phyloP scores from a whole-genome alignment of 2,113 vertebrate genomes.

The Theristicus caerulescens region DNA sequence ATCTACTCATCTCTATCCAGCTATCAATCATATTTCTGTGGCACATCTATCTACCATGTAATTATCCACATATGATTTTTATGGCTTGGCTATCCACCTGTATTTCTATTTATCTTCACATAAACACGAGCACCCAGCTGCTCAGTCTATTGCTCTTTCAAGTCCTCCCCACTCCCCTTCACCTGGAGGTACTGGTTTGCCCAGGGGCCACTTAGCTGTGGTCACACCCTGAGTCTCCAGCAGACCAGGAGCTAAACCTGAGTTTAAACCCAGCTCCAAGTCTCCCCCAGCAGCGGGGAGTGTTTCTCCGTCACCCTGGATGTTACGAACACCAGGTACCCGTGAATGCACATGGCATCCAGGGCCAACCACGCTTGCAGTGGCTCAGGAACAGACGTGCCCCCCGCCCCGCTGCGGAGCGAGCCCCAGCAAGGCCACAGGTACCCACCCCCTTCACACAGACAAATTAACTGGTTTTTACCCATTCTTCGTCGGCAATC shows the following conservation, averaged over 20 bases:
- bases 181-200: not conserved
- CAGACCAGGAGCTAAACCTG: not conserved
- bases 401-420: accelerated
- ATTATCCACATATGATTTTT: not conserved
- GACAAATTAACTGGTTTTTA: not conserved
- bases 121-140: not conserved
- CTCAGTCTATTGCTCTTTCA: not conserved
- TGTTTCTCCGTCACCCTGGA: not conserved
- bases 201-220: not conserved
- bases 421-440: not conserved
- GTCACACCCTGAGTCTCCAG: not conserved
- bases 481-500: not conserved
- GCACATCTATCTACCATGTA: not conserved
- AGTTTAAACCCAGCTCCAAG: not conserved
- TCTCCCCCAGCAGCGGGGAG: not conserved
- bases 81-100: not conserved
- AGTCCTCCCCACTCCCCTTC: not conserved
- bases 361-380: accelerated
- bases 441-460: not conserved
- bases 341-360: accelerated
- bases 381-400: not conserved
- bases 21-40: not conserved
- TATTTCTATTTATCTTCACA: not conserved
- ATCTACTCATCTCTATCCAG: not conserved
- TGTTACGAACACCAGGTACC: no score